Evolutionary conservation across 2,888 invertebrate species (phyloP).

Genomic region (Cephus pulcher): DNA sequence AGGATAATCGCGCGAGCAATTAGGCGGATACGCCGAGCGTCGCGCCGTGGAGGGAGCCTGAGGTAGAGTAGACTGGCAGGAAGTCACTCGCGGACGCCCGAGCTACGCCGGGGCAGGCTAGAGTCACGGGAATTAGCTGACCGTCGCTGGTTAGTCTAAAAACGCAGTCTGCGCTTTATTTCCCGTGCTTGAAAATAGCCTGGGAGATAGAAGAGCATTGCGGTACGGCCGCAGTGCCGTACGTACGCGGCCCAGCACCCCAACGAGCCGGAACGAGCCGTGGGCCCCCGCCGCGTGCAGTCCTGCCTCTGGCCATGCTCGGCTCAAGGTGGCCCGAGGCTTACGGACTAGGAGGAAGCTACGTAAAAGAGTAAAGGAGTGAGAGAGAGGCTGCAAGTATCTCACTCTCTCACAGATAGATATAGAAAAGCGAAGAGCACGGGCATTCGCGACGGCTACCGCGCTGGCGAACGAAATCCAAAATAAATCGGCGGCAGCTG

Average conservation of each 20-base stretch:
- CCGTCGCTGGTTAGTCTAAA: constrained; percentile 57
- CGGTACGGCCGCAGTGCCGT: constrained; percentile 7
- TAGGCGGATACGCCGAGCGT: neutral
- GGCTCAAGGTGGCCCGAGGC: neutral
- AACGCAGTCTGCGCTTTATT: constrained; percentile 60
- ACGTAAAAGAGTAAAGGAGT: neutral
- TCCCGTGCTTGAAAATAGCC: constrained; percentile 60
- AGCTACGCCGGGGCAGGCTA: constrained; percentile 13
- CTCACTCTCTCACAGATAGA: constrained; percentile 7
- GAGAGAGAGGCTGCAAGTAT: constrained; percentile 1
- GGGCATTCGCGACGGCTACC: constrained; percentile 13
- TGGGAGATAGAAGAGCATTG: constrained; percentile 35
- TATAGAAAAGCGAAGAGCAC: constrained; percentile 1
- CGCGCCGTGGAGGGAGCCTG: too few relatives aligned
- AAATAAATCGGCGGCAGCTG: constrained; percentile 65
- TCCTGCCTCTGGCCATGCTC: too few relatives aligned
- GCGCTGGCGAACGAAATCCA: constrained; percentile 49
- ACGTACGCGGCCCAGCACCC: too few relatives aligned
- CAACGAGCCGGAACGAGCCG: too few relatives aligned
- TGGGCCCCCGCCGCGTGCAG: too few relatives aligned
- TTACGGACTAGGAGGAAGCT: neutral
- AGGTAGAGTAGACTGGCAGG: too few relatives aligned
- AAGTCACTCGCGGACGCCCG: constrained; percentile 15
- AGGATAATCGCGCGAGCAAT: neutral
- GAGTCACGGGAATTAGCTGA: constrained; percentile 57